Base-by-base conservation (phyloP, 1,140 invertebrate genomes). In the Heterodera schachtii region DNA sequence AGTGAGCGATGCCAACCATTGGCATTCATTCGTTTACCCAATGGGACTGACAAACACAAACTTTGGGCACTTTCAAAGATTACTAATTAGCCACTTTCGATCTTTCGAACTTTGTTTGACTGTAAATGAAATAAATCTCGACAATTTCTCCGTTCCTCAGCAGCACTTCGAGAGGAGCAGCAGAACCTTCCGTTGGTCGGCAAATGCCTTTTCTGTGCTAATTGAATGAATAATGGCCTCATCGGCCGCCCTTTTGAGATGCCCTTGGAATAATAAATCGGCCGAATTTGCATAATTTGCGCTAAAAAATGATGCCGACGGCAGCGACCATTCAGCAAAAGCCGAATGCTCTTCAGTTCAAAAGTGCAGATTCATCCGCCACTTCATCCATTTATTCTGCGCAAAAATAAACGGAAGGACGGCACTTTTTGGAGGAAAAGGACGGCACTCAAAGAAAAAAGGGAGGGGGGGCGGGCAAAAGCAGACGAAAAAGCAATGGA, bases 231-330 rank as follows among this genome's bases (percentile, higher is more conserved):
- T 1, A 31, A n/a, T n/a, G n/a, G 52, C 52, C 52, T 52, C 52
- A 16, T 52, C 52, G 52, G 52, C 52, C 31, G 31, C 31, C 57
- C 5, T 64, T 64, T 64, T 4, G 19, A 64, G 57, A 64, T 5
- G 16, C 16, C 57, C 57, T 64, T 64, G 57, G 57, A 64, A 64
- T 64, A 64, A 64, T 64, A 64, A 31, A 19, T 64, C 57, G 57
- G 57, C 16, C 57, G 57, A 64, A 64, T 64, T 64, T 64, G 57
- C 57, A 64, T 64, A 64, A 64, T 64, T 64, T 64, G 57, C 57
- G 57, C 57, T 64, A 64, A 64, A 64, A 64, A 64, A 64, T 64
- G 16, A 64, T 64, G 57, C 57, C 57, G 57, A 64, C 57, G 19
- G 5, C 57, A 21, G 57, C 57, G 57, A 64, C 57, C 57, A 64